Conservation (phyloP, 2,888 invertebrate species). For the Cheiracanthium punctorium region DNA sequence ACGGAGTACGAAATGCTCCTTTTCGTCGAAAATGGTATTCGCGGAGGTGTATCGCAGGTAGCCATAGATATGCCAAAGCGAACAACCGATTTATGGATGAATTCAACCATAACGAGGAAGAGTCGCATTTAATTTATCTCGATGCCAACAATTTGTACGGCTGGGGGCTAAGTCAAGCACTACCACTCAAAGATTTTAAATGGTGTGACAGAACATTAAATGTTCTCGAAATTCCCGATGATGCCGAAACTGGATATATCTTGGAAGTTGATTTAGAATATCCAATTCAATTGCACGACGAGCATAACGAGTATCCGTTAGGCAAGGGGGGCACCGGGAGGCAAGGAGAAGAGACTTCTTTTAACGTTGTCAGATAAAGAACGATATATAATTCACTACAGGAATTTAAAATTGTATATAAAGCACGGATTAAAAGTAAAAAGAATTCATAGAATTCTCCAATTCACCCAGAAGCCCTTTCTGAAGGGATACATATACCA, state of each 20-base stretch:
- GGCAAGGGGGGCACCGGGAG: neutral
- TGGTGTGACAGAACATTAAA: neutral
- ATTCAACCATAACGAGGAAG: too few relatives aligned
- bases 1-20: too few relatives aligned
- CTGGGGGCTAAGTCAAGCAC: constrained; percentile 3
- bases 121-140: too few relatives aligned
- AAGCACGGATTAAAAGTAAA: neutral
- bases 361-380: neutral
- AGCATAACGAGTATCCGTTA: neutral
- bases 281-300: neutral
- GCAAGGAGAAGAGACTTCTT: constrained; percentile 2
- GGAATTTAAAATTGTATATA: neutral
- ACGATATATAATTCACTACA: neutral
- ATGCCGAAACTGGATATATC: neutral
- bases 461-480: neutral
- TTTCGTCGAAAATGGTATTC: too few relatives aligned
- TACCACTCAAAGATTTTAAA: neutral
- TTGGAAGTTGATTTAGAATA: constrained; percentile 8
- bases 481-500: neutral
- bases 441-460: constrained; percentile 1
- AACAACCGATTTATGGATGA: too few relatives aligned
- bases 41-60: too few relatives aligned
- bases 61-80: too few relatives aligned
- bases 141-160: neutral
- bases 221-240: neutral